Evolutionary conservation across 2,113 vertebrate genomes (phyloP), one percentile per base, ranked within the genome.

Genomic region (Pongo pygmaeus): DNA sequence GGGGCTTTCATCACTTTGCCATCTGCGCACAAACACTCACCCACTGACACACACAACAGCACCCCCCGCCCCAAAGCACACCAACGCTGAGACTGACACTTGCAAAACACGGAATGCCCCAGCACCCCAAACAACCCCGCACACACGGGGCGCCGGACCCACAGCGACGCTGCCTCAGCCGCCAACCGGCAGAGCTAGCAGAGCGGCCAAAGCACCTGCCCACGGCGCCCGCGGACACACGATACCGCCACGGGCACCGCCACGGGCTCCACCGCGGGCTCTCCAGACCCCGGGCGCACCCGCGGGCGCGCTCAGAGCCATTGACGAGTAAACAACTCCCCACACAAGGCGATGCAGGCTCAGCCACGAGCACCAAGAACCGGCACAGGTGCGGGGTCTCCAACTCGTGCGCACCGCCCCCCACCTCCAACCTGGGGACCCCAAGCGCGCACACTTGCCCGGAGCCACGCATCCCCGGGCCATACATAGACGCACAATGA

Each of bases 1-100:
- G 5, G 79, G 81, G 90, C 95, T 93, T 92, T 95, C 93, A 77
- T 70, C 5, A 75, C 92, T 70, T 87, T 8, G 48, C 96, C 97
- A 91, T 90, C 95, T 96, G 97, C 87, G 5, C 92, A 88, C 92
- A 79, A 50, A 81, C 88, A 94, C 0, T 50, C 92, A 30, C 48
- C 64, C 90, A 67, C 83, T 20, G 70, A 79, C 92, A 91, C 72
- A 48, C 89, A 70, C 81, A 40, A 6, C 93, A 64, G 69, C 72
- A 12, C 25, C 48, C 61, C 93, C 57, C 40, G 46, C 57, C 13
- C 32, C 10, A 10, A 61, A 32, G 32, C 38, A 13, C 67, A 8
- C 48, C 79, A 57, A 74, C 16, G 35, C 79, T 40, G 84, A 40
- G 14, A 25, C 74, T 8, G 70, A 16, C 70, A 64, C 77, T 35